Percentiles rank a stretch among this genome's conserved stretches.
Evolutionary conservation across 2,113 vertebrate genomes (phyloP).

Genomic region (Pardalotus punctatus): DNA sequence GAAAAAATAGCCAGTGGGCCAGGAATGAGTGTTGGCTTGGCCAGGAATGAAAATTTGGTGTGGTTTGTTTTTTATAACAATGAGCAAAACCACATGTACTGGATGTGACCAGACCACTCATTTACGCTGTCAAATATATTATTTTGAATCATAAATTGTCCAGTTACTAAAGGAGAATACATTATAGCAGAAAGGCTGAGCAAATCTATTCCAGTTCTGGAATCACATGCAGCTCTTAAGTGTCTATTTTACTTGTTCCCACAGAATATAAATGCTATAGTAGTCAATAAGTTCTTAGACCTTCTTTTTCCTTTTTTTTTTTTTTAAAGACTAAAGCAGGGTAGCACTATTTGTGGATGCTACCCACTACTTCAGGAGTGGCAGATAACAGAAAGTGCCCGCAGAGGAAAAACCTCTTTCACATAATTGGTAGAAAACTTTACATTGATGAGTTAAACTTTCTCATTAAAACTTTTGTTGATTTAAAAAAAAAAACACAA

Average conservation of each 20-base stretch:
- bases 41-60: not conserved
- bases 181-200: not conserved
- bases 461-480: not conserved
- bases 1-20: not conserved
- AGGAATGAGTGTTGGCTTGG: not conserved
- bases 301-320: not conserved
- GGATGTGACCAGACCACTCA: not conserved
- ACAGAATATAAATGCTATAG: not conserved
- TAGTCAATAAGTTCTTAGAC: not conserved
- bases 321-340: not conserved
- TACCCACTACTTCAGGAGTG: not conserved
- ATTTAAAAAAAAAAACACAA: not conserved
- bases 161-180: not conserved
- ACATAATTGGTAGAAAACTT: not conserved
- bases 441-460: not conserved
- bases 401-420: not conserved
- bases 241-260: not conserved
- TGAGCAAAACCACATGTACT: not conserved
- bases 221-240: not conserved
- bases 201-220: not conserved
- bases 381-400: not conserved
- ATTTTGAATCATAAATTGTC: not conserved
- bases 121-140: not conserved
- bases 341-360: not conserved
- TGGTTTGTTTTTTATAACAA: not conserved